Percentiles rank a stretch among this genome's conserved stretches.
phyloP scores from a whole-genome alignment of 1,140 invertebrate species.

The Drosophila pectinifera region DNA sequence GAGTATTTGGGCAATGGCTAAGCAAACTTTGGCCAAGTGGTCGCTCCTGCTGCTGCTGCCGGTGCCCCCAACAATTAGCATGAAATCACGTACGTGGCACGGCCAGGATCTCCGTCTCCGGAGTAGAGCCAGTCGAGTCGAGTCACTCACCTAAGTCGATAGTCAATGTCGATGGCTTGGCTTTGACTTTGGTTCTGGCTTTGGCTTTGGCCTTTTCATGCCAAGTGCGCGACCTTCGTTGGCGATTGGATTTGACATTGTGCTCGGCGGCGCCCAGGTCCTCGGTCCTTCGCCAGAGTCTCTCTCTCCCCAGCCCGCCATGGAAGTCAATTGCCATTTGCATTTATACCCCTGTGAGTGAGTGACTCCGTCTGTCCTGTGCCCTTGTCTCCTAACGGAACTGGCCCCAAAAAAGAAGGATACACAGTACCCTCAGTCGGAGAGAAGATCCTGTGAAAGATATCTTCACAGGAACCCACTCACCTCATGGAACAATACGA shows the following conservation, averaged over 20 bases:
- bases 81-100: constrained; percentile 74
- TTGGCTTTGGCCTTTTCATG: constrained; percentile 73
- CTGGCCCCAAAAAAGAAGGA: constrained; percentile 45
- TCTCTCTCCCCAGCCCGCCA: neutral
- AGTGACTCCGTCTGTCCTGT: constrained; percentile 7
- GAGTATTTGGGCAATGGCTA: constrained; percentile 9
- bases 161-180: constrained; percentile 57
- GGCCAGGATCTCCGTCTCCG: constrained; percentile 27
- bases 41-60: neutral
- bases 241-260: constrained; percentile 75
- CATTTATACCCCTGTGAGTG: constrained; percentile 50
- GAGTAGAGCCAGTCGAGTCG: constrained; percentile 14
- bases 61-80: constrained; percentile 62
- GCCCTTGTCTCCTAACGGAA: constrained; percentile 17
- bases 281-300: neutral
- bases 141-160: constrained; percentile 74
- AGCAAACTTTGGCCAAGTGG: constrained; percentile 38
- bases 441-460: neutral
- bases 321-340: constrained; percentile 79
- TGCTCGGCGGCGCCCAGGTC: constrained; percentile 32
- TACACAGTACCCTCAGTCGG: neutral
- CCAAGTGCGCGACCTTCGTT: constrained; percentile 64
- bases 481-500: neutral
- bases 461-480: neutral
- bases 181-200: constrained; percentile 14